These are phyloP conservation scores for Aphyosemion australe DNA, from an alignment of 2,113 vertebrate genomes.

Conservation along the genomic window DNA sequence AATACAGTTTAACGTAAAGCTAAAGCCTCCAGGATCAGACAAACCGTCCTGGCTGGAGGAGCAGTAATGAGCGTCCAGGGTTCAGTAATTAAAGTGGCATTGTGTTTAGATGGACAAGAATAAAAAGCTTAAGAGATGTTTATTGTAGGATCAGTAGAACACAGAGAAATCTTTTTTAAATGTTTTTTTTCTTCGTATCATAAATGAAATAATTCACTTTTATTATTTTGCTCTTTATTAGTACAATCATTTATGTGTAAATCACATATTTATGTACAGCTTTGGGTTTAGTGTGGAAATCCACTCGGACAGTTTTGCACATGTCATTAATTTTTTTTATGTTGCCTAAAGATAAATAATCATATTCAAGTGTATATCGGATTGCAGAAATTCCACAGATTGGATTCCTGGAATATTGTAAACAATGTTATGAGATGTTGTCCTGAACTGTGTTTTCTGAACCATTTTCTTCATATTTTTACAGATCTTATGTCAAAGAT, in stretches of 20 bases:
- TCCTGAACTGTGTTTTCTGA: conserved; percentile 33
- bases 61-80: conserved; percentile 77
- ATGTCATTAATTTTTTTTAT: conserved; percentile 23
- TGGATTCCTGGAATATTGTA: neutral
- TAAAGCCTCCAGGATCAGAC: conserved; percentile 90
- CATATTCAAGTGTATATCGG: conserved; percentile 27
- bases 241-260: conserved; percentile 53
- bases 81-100: conserved; percentile 7
- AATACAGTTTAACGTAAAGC: conserved; percentile 95
- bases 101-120: conserved; percentile 35
- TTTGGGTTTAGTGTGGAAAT: conserved; percentile 32
- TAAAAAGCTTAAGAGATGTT: conserved; percentile 23
- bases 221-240: conserved; percentile 39
- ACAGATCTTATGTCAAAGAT: conserved; percentile 15
- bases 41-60: conserved; percentile 99
- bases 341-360: conserved; percentile 26
- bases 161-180: conserved; percentile 40
- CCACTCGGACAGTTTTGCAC: conserved; percentile 59
- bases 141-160: conserved; percentile 37
- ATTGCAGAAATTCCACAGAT: conserved; percentile 34
- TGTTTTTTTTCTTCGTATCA: conserved; percentile 42
- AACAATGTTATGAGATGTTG: neutral
- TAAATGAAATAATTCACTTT: conserved; percentile 37
- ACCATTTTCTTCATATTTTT: conserved; percentile 6
- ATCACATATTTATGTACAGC: conserved; percentile 55